Conservation (phyloP, 37 sponge, comb jelly and placozoan species). For the Cladorhizidae sp. region DNA sequence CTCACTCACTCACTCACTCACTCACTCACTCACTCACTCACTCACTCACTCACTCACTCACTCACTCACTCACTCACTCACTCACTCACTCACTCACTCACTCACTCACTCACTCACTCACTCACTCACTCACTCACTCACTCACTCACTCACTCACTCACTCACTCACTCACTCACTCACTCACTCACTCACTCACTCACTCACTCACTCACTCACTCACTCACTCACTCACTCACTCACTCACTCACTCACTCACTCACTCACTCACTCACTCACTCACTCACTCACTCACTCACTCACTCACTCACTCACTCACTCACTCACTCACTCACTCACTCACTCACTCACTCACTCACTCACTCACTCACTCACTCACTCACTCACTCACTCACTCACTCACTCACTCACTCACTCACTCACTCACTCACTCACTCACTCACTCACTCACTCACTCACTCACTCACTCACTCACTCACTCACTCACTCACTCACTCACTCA, state of each 20-base stretch:
- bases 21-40: constrained; percentile 64
- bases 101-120: constrained; percentile 12
- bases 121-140: constrained; percentile 8
- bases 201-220: constrained; percentile 33
- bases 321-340: neutral
- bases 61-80: constrained; percentile 16
- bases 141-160: neutral
- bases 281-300: constrained; percentile 20
- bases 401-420: constrained; percentile 23
- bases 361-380: constrained; percentile 33
- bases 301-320: neutral
- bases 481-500: neutral
- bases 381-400: constrained; percentile 35
- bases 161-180: constrained; percentile 1
- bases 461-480: neutral
- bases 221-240: constrained; percentile 35
- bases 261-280: constrained; percentile 11
- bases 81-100: constrained; percentile 10
- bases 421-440: constrained; percentile 11
- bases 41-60: constrained; percentile 44
- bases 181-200: constrained; percentile 34
- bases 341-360: constrained; percentile 34
- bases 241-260: constrained; percentile 23
- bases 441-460: constrained; percentile 20
- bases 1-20: constrained; percentile 57